phyloP scores from a whole-genome alignment of 2,113 vertebrate species.

The Nymphicus hollandicus region DNA sequence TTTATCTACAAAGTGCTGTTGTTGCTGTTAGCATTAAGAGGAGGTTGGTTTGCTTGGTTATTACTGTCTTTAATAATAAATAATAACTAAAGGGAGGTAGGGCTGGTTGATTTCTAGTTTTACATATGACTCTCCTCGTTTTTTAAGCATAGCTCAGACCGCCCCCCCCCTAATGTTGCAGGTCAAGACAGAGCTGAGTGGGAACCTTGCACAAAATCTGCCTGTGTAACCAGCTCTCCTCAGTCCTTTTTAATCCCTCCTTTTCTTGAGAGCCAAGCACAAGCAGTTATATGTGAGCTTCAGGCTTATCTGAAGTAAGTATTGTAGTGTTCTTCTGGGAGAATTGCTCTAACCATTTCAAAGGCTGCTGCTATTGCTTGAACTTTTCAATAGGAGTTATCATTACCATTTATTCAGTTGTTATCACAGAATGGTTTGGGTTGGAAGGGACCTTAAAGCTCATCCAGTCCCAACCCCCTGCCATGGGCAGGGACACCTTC shows the following conservation, averaged over 20 bases:
- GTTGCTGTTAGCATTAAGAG: neutral
- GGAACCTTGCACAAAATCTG: conserved; percentile 43
- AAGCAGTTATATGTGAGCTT: conserved; percentile 36
- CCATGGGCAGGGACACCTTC: neutral
- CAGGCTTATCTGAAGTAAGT: conserved; percentile 55
- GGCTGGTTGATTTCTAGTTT: conserved; percentile 9
- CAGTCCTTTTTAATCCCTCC: conserved; percentile 44
- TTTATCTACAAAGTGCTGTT: neutral
- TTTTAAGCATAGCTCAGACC: conserved; percentile 41
- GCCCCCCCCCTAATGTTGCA: neutral
- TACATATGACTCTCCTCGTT: neutral
- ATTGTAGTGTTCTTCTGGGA: conserved; percentile 19
- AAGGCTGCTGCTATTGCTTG: conserved; percentile 19
- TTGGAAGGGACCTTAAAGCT: neutral
- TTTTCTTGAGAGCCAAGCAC: conserved; percentile 55
- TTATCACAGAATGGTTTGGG: neutral
- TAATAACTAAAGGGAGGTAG: neutral
- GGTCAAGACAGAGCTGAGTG: conserved; percentile 51
- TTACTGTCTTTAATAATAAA: neutral
- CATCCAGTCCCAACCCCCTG: neutral
- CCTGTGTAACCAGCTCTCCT: conserved; percentile 37
- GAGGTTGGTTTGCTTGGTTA: neutral
- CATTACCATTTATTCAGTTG: neutral
- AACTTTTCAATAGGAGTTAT: neutral
- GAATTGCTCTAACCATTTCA: conserved; percentile 8